Evolutionary conservation across 2,888 invertebrate genomes (phyloP).

Genomic region (Mythimna impura): DNA sequence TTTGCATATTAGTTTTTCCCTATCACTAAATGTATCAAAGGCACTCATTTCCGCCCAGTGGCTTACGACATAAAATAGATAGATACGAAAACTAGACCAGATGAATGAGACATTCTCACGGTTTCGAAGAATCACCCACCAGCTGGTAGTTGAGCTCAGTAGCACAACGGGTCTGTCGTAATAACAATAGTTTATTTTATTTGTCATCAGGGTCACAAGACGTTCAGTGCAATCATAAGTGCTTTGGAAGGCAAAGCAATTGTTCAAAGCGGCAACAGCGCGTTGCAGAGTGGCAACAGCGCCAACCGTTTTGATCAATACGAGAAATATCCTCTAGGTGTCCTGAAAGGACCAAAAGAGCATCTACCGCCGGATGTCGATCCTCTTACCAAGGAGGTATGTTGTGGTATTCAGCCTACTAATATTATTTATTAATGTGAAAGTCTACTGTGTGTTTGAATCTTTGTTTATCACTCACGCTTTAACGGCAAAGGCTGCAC

Average conservation of each 20-base stretch:
- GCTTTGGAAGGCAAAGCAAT: conserved; percentile 88
- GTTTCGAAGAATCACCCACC: too few species aligned
- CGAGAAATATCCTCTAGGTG: conserved; percentile 94
- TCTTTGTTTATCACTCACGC: background rate
- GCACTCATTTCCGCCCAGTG: too few species aligned
- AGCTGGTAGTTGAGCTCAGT: too few species aligned
- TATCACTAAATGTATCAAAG: too few species aligned
- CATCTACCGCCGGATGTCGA: conserved; percentile 95
- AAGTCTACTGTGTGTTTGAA: background rate
- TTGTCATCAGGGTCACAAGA: conserved; percentile 89
- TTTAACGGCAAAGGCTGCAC: background rate
- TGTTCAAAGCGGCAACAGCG: conserved; percentile 83
- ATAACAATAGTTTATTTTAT: background rate
- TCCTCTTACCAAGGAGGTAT: conserved; percentile 96
- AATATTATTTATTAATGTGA: background rate
- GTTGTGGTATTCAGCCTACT: background rate
- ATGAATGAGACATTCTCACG: too few species aligned
- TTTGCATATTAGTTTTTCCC: too few species aligned
- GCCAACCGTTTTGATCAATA: conserved; percentile 93
- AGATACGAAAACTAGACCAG: too few species aligned
- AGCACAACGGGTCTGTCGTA: too few species aligned
- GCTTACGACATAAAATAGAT: too few species aligned
- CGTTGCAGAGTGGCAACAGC: conserved; percentile 90
- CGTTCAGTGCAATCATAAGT: conserved; percentile 91
- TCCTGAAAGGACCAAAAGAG: conserved; percentile 94